Evolutionary conservation across 2,113 vertebrate species (phyloP).

Genomic region (Paradisaea rubra): DNA sequence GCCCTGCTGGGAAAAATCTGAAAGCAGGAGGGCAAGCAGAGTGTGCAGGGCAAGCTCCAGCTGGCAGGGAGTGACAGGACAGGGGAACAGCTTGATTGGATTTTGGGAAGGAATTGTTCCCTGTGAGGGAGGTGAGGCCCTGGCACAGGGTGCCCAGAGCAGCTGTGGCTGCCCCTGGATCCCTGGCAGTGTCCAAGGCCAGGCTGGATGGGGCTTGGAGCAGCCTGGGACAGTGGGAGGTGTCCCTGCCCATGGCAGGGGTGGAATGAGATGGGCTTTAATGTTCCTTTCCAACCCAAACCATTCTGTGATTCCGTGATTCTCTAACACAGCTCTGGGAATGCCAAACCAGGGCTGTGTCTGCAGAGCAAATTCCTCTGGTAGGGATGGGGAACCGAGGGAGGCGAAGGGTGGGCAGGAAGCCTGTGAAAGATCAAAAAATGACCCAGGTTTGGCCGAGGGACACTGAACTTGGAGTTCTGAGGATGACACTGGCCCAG

Average conservation of each 20-base stretch:
- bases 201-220: background rate
- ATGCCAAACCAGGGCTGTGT: background rate
- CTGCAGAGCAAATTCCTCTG: background rate
- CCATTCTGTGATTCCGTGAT: accelerated
- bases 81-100: background rate
- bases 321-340: background rate
- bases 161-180: background rate
- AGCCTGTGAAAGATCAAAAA: background rate
- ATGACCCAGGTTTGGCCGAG: background rate
- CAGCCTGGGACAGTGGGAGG: accelerated
- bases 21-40: background rate
- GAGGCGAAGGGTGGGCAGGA: background rate
- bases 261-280: accelerated
- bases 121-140: accelerated
- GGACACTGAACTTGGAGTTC: background rate
- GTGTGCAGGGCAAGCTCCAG: background rate
- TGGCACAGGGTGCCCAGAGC: background rate
- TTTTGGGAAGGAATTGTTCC: accelerated
- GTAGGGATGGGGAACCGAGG: background rate
- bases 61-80: background rate
- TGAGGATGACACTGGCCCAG: background rate
- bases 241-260: background rate
- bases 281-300: background rate
- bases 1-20: background rate
- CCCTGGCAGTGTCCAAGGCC: background rate